phyloP scores from a whole-genome alignment of 1,140 invertebrate species.

The Contarinia nasturtii region DNA sequence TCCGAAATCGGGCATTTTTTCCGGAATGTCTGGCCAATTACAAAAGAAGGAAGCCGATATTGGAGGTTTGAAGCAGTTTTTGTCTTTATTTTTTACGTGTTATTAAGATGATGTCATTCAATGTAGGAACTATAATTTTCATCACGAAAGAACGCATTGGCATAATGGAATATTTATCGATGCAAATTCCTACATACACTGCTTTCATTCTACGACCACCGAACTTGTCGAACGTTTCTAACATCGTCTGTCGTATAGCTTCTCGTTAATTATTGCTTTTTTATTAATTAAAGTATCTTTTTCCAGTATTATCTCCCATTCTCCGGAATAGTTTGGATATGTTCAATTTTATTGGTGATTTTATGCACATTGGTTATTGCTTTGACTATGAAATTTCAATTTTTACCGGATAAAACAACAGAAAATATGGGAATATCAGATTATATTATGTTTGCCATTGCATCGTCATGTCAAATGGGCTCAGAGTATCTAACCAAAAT shows the following conservation, averaged over 20 bases:
- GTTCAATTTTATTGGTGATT: not conserved
- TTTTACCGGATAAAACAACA: not conserved
- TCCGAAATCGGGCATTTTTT: no score
- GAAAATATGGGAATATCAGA: not conserved
- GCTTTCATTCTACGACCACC: constrained; percentile 5
- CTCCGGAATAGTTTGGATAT: constrained; percentile 3
- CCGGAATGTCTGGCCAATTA: constrained; percentile 21
- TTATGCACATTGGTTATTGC: constrained; percentile 1
- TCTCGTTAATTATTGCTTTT: no score
- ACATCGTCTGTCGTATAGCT: no score
- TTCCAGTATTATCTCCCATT: constrained; percentile 7
- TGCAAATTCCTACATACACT: constrained; percentile 1
- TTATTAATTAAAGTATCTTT: no score
- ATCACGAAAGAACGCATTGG: constrained; percentile 1
- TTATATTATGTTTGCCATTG: constrained; percentile 2
- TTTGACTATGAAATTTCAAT: not conserved
- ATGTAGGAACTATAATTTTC: not conserved
- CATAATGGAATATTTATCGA: constrained; percentile 1
- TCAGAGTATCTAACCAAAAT: constrained; percentile 3
- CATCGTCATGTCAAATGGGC: constrained; percentile 5
- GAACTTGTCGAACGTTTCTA: constrained; percentile 2
- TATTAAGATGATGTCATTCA: no score
- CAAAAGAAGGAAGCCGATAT: constrained; percentile 8
- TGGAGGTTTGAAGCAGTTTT: constrained; percentile 6
- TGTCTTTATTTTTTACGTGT: no score